Evolutionary conservation across 1,140 invertebrate genomes (phyloP), one percentile per base, ranked within the genome.

Genomic region (Meloidogyne hapla): DNA sequence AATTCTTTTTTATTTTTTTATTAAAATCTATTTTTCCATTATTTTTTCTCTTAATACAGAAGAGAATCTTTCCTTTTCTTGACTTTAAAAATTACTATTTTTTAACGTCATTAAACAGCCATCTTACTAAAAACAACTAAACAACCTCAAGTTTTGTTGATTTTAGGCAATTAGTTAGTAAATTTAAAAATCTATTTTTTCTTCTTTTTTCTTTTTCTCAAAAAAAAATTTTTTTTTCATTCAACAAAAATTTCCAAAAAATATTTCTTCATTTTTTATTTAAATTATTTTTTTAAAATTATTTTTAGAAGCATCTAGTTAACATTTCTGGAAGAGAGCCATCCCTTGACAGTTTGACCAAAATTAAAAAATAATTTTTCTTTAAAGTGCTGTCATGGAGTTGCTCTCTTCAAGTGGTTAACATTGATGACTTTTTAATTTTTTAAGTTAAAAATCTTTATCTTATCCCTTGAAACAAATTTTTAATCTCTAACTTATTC

Each of bases 221-320:
- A 40, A 8, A 21, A 21, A n/a, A n/a, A n/a, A n/a, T n/a, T n/a
- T n/a, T 18, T 10, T n/a, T 18, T 65, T 65, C 18, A 28, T n/a
- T 33, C 28, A 28, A 40, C 21, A 25, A 72, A 56, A n/a, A n/a
- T 74, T 76, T 76, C 10, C 13, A 76, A 13, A 45, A 73, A 48
- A 72, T 15, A 25, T 38, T 67, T 40, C 42, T 74, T 42, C 4
- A 26, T 48, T 77, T 23, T 81, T 80, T 28, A 78, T 61, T 26
- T n/a, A n/a, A n/a, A 80, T 78, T 63, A 78, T 78, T 13, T 78
- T 80, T n/a, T 78, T 78, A 40, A 69, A 79, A 71, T 28, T 72
- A 56, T 28, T 25, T 72, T 64, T 80, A 15, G 68, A 79, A 21
- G n/a, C 71, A 23, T 25, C 23, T 78, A 40, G 40, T n/a, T 23